Base-by-base conservation (phyloP, 2,797 vertebrate species). In the Linurgus olivaceus region DNA sequence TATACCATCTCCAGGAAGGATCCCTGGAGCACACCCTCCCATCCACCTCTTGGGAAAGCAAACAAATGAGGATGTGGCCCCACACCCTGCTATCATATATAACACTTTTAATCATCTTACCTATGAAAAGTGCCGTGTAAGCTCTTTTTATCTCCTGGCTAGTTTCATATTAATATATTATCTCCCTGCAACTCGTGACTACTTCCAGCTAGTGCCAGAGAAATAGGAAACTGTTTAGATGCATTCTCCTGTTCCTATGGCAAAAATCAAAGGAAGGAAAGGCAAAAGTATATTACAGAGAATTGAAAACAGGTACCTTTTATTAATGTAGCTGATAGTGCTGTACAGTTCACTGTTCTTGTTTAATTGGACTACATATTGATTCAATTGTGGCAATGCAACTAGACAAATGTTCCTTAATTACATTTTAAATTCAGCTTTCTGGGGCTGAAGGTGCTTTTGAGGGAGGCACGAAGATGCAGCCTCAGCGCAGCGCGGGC, bases 391-490 rank as follows among this genome's bases (percentile, higher is more conserved):
- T 95, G 74, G 89, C 96, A 93, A 94, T 88, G 96, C 88, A 94
- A 88, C 70, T 81, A 96, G 94, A 95, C 93, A 92, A 94, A 94
- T 92, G 76, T 25, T 95, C 79, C 85, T 84, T 94, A 96, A 95
- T 96, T 96, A 90, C 93, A 93, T 97, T 95, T 96, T 93, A 88
- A 96, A 96, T 91, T 94, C 96, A 94, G 38, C 89, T 94, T 96
- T 93, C 91, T 79, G 88, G 61, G 82, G 88, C 75, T 84, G 95
- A 94, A 94, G 95, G 91, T 90, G 86, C 86, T 95, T 96, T 93
- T 67, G 82, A 90, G 74, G 93, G 76, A 33, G 14, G 37, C 76
- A 51, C 1, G 0, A 11, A 55, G 70, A 91, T 68, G 72, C 0
- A 3, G 77, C 75, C 83, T 61, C 75, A 2, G 72, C 1, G 8